These are phyloP conservation scores for Platycercus adscitus DNA, from an alignment of 2,113 vertebrate genomes.

Conservation along the genomic window DNA sequence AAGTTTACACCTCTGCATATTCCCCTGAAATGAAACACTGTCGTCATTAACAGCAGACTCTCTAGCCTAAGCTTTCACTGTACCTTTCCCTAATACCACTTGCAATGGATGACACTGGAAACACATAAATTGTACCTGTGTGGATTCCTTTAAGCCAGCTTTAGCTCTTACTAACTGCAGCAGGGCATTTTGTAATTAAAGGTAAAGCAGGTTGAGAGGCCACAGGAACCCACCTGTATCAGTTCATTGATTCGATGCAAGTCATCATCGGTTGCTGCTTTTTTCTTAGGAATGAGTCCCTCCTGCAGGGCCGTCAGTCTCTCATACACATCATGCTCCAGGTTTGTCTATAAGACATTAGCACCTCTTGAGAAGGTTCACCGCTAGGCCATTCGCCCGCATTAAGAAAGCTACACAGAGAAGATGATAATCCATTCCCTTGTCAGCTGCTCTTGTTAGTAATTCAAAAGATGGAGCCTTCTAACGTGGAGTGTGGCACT, in stretches of 20 bases:
- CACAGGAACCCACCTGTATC: constrained; percentile 85
- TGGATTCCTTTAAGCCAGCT: background rate
- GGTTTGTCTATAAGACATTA: constrained; percentile 83
- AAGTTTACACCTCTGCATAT: constrained; percentile 99
- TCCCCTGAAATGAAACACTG: constrained; percentile 84
- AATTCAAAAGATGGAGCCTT: constrained; percentile 56
- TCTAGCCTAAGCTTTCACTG: background rate
- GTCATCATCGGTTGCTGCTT: constrained; percentile 91
- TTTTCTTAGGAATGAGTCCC: constrained; percentile 98
- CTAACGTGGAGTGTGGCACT: background rate
- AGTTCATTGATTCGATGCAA: constrained; percentile 96
- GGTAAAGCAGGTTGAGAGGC: background rate
- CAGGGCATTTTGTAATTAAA: background rate
- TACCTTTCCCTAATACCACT: background rate
- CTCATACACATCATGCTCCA: constrained; percentile 96
- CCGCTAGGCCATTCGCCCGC: background rate
- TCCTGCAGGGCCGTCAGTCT: constrained; percentile 94
- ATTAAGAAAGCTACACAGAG: constrained; percentile 15
- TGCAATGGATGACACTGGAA: background rate
- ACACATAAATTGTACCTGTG: background rate
- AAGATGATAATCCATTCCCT: constrained; percentile 1
- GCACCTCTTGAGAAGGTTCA: constrained; percentile 23
- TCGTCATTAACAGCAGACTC: background rate
- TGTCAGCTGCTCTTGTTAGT: constrained; percentile 40
- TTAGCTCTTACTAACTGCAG: background rate